Evolutionary conservation across 2,113 vertebrate genomes (phyloP), one percentile per base, ranked within the genome.

Genomic region (Galeopterus variegatus): DNA sequence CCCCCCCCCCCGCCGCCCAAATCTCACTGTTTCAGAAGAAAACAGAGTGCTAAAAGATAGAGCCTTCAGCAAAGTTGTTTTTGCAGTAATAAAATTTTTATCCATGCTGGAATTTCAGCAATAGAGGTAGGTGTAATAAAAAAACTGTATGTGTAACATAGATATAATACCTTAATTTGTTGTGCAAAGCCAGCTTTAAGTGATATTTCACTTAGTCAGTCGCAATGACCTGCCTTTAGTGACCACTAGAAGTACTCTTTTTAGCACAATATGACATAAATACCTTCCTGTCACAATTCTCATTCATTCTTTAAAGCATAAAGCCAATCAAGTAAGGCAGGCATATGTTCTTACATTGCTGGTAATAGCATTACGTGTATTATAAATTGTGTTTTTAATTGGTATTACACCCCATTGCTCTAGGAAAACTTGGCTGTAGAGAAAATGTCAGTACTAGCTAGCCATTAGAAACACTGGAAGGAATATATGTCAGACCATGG

Each of bases 351-450:
- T 50, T 15, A 41, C 10, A 14, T 23, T 67, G 18, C 23, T 21
- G 31, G 31, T 19, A 54, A 67, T 4, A 77, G 52, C 26, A 82
- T 18, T 41, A 15, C 41, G 17, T 90, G 13, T 67, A 60, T 72
- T 69, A 76, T 62, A 75, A 50, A 56, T 77, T 86, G 50, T 65
- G 18, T 54, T 84, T 96, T 90, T 90, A 73, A 48, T 67, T 77
- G 90, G 15, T 28, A 5, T 41, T 69, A 1, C 56, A 60, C 45
- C 15, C 58, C 58, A 65, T 11, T 19, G 41, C 83, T 73, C 85
- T 79, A 72, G 83, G 76, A 84, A 80, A 81, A 82, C 31, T 31
- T 88, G 62, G 54, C 60, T 86, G 6, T 33, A 28, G 67, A 94
- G 54, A 41, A 92, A 85, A 94, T 69, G 19, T 54, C 56, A 93